These are phyloP conservation scores for Crotalus horridus DNA, from an alignment of 2,113 vertebrate species.

Conservation along the genomic window DNA sequence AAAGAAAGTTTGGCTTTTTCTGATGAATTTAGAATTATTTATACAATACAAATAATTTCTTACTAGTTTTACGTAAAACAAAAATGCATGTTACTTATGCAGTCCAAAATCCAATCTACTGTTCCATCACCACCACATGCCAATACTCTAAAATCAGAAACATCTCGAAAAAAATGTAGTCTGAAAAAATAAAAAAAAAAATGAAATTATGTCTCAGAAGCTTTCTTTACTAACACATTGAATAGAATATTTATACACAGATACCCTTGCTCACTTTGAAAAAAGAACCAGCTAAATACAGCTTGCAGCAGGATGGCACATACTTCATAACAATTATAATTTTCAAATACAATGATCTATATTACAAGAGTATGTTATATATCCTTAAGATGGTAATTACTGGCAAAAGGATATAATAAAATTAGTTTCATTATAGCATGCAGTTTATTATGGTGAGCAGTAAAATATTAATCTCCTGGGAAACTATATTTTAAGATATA, in stretches of 20 bases:
- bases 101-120: conserved; percentile 95
- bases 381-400: conserved; percentile 23
- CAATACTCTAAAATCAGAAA: conserved; percentile 86
- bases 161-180: conserved; percentile 93
- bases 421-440: conserved; percentile 38
- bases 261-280: neutral
- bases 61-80: neutral
- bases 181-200: conserved; percentile 67
- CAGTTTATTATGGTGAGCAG: conserved; percentile 13
- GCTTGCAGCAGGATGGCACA: neutral
- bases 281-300: conserved; percentile 11
- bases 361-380: neutral
- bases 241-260: neutral
- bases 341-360: conserved; percentile 2
- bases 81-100: conserved; percentile 79
- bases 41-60: neutral
- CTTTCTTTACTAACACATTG: neutral
- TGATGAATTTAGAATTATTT: neutral
- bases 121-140: conserved; percentile 95
- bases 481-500: conserved; percentile 8
- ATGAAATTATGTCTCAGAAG: neutral
- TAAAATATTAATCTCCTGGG: conserved; percentile 11
- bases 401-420: conserved; percentile 27
- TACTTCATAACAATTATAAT: conserved; percentile 10
- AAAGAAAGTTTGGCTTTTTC: neutral